Base-by-base conservation (phyloP, 2,888 invertebrate species). In the Parnassius glacialis region DNA sequence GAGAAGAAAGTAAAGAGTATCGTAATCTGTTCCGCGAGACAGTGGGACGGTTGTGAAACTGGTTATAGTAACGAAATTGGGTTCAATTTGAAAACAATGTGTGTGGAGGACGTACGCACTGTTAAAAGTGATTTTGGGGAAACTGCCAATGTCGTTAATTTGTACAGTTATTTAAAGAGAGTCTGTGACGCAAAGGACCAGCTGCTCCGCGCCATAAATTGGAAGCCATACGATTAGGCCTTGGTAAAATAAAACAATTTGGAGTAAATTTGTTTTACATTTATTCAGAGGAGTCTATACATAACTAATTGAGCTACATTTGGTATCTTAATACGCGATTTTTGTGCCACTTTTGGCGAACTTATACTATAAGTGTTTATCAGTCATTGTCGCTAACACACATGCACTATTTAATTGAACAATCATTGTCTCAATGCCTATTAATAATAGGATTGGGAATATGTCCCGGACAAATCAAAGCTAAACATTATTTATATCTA, bases 271-370 rank as follows among this genome's bases (percentile, higher is more conserved):
- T 73, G 69, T 62, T 73, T 74, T 79, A 76, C 76, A 74, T 84
- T 76, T 76, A 75, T 75, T 76, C 52, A 65, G 66, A 64, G 59
- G 60, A 52, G 12, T 52, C 65, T 67, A 68, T 83, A 74, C 72
- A 80, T 71, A 61, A 68, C 74, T 78, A 79, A 72, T 87, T 87
- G 87, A 87, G 87, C 87, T 86, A 83, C 78, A 74, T 79, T 87
- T 87, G 83, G 87, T 85, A 79, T 83, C 76, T 76, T 71, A 74
- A 75, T 74, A 80, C 76, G 65, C 66, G 68, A 72, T 67, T 74
- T 79, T 80, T 81, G 79, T 82, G 84, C 81, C 85, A 72, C 68
- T 62, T 44, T 61, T 67, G 70, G 72, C 73, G 16, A 60, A 64
- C 72, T 72, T 73, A 73, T 64, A 56, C 69, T 71, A 72, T 52